phyloP scores from a whole-genome alignment of 2,888 invertebrate species.

The Euproctis similis region DNA sequence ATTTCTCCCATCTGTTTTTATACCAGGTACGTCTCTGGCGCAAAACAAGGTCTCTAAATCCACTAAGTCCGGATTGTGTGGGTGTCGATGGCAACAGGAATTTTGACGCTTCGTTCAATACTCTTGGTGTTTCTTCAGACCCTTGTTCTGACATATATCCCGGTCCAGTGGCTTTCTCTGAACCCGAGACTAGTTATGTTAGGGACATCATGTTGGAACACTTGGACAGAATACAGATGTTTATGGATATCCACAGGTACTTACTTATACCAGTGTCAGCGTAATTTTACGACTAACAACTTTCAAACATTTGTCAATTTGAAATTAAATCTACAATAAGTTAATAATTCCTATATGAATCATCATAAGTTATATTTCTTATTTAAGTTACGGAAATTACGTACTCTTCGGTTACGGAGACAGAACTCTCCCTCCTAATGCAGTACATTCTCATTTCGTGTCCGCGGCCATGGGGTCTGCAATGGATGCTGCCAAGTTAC shows the following conservation, averaged over 20 bases:
- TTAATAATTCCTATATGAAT: too few relatives aligned
- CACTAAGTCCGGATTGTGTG: slow-evolving; percentile 46
- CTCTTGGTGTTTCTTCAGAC: slow-evolving; percentile 64
- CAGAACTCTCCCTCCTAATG: slow-evolving; percentile 53
- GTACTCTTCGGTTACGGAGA: slow-evolving; percentile 41
- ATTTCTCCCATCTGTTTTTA: slow-evolving; percentile 3
- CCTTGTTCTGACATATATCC: slow-evolving; percentile 76
- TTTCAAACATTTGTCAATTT: too few relatives aligned
- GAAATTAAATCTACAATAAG: too few relatives aligned
- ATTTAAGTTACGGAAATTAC: slow-evolving; percentile 76
- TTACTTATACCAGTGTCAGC: too few relatives aligned
- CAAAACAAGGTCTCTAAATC: slow-evolving; percentile 71
- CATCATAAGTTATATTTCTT: too few relatives aligned
- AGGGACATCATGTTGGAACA: slow-evolving; percentile 70
- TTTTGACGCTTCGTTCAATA: slow-evolving; percentile 77
- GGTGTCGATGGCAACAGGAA: slow-evolving; percentile 85
- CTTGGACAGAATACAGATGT: slow-evolving; percentile 69
- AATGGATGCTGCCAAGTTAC: slow-evolving; percentile 30
- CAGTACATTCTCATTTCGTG: slow-evolving; percentile 26
- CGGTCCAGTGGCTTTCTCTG: slow-evolving; percentile 77
- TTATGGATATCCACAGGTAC: slow-evolving; percentile 78
- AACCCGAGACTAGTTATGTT: slow-evolving; percentile 76
- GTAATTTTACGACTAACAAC: too few relatives aligned
- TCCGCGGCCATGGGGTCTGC: slow-evolving; percentile 32
- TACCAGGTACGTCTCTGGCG: slow-evolving; percentile 78